phyloP scores from a whole-genome alignment of 2,113 vertebrate species.

The Cyanistes caeruleus region DNA sequence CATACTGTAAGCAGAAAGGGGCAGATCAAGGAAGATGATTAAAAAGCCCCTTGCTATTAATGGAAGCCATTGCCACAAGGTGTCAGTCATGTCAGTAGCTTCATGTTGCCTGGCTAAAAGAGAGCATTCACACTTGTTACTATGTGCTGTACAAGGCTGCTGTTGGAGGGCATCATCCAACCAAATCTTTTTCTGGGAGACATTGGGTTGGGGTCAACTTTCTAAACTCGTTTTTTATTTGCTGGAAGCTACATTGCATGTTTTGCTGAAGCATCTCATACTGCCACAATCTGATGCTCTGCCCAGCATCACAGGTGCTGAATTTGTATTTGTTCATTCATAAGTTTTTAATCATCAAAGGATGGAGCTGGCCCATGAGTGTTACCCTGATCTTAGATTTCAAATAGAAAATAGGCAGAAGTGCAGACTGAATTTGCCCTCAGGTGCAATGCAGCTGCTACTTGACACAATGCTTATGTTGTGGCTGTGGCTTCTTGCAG shows the following conservation, averaged over 20 bases:
- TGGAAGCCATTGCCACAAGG: constrained; percentile 23
- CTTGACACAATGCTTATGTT: background rate
- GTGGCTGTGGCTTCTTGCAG: constrained; percentile 72
- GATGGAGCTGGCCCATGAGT: background rate
- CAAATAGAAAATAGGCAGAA: background rate
- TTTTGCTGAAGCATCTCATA: background rate
- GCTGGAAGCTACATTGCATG: background rate
- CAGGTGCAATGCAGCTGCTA: background rate
- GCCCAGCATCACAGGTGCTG: background rate
- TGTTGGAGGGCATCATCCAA: background rate
- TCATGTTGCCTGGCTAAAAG: background rate
- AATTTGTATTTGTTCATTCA: background rate
- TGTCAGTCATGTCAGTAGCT: constrained; percentile 40
- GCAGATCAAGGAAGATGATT: background rate
- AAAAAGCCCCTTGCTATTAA: background rate
- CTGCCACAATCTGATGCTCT: background rate
- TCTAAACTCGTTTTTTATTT: background rate
- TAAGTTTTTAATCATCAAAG: background rate
- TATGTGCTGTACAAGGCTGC: background rate
- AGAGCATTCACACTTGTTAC: background rate
- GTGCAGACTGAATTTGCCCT: background rate
- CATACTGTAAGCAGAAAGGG: background rate
- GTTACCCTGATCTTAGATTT: background rate
- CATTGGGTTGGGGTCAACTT: background rate
- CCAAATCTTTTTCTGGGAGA: background rate